These are phyloP conservation scores for Lepus europaeus DNA, from an alignment of 2,113 vertebrate genomes.

Conservation along the genomic window DNA sequence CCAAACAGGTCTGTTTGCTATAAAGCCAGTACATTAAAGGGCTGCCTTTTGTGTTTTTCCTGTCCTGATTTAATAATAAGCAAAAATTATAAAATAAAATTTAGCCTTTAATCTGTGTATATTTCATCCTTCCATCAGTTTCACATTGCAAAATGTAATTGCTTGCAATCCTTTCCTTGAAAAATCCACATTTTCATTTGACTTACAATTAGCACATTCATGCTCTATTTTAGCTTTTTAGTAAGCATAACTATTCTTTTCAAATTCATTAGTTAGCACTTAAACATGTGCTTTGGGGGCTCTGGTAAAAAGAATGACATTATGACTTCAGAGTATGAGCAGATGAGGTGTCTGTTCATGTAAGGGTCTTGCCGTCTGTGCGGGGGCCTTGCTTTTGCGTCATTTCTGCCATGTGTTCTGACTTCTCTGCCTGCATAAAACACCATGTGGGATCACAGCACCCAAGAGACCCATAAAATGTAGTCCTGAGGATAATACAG, in stretches of 20 bases:
- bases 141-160: neutral
- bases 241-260: neutral
- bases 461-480: neutral
- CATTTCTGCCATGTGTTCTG: neutral
- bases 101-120: neutral
- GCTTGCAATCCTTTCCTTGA: neutral
- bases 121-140: neutral
- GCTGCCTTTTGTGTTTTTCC: neutral
- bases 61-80: neutral
- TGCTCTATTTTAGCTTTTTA: neutral
- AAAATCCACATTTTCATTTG: slow-evolving; percentile 23
- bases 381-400: neutral
- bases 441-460: neutral
- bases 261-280: neutral
- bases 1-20: neutral
- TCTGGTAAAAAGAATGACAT: neutral
- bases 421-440: neutral
- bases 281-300: neutral
- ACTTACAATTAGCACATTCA: neutral
- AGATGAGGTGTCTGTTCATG: neutral
- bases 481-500: neutral
- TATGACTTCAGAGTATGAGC: neutral
- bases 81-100: neutral
- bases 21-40: neutral
- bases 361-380: neutral